A percentile compares a stretch with the other conserved stretches of the same genome.
phyloP scores from a whole-genome alignment of 1,140 invertebrate genomes.

The Sipha flava region DNA sequence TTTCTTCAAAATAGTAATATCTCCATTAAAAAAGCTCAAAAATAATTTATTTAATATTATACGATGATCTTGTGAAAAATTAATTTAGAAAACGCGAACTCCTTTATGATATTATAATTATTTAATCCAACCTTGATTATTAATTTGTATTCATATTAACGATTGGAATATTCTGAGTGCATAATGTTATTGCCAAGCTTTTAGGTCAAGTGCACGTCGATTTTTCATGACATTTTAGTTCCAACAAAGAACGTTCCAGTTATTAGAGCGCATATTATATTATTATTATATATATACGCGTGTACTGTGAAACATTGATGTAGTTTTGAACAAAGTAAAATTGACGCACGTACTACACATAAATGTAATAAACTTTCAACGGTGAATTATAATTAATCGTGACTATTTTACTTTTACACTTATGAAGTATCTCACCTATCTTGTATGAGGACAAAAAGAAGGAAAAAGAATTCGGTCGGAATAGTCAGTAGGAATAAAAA shows the following conservation, averaged over 20 bases:
- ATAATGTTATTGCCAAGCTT: background rate
- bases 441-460: no score
- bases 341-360: no score
- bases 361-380: no score
- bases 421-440: no score
- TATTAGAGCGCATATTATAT: no score
- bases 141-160: background rate
- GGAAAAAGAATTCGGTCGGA: no score
- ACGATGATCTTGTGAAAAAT: background rate
- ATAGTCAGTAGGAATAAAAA: no score
- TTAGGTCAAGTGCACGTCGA: background rate
- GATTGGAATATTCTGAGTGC: background rate
- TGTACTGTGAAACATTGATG: no score
- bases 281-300: no score
- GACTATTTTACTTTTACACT: no score
- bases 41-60: background rate
- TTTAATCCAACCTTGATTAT: background rate
- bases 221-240: background rate
- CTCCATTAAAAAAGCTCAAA: background rate
- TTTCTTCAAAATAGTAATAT: background rate
- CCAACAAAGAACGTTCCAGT: background rate
- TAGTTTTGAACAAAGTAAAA: no score
- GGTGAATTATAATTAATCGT: no score
- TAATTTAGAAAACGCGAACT: background rate
- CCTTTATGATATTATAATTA: background rate